phyloP scores from a whole-genome alignment of 2,888 invertebrate genomes.

The Scelioninae gen. 2 region DNA sequence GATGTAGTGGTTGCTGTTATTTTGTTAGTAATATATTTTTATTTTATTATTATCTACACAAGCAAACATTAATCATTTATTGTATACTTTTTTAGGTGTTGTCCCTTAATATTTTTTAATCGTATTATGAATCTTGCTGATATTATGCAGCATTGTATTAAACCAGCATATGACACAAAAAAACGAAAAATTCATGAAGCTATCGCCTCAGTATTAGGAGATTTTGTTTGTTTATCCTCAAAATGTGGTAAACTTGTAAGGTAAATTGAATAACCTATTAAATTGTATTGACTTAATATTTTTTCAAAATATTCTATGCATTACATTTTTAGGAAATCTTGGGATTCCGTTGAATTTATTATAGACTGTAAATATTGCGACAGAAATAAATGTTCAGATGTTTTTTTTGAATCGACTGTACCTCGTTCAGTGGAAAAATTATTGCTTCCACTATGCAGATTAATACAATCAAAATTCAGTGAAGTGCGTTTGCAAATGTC shows the following conservation, averaged over 20 bases:
- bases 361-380: constrained; percentile 66
- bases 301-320: no score
- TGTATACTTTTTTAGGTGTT: constrained; percentile 53
- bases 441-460: constrained; percentile 66
- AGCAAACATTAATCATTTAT: no score
- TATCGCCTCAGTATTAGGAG: constrained; percentile 66
- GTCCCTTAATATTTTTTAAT: constrained; percentile 62
- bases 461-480: constrained; percentile 65
- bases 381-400: constrained; percentile 37
- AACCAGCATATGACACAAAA: constrained; percentile 66
- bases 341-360: constrained; percentile 57
- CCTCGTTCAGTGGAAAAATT: constrained; percentile 63
- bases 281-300: background rate
- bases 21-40: constrained; percentile 63
- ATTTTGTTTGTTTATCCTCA: constrained; percentile 69
- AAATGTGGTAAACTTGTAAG: constrained; percentile 64
- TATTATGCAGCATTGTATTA: constrained; percentile 66
- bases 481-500: constrained; percentile 71
- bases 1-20: constrained; percentile 66
- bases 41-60: no score
- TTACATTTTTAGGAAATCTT: constrained; percentile 57
- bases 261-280: no score
- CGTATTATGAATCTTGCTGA: constrained; percentile 62
- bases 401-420: constrained; percentile 49
- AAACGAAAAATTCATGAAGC: constrained; percentile 63